These are phyloP conservation scores for Stictocephala bisonia DNA, from an alignment of 2,888 invertebrate species.

Conservation along the genomic window DNA sequence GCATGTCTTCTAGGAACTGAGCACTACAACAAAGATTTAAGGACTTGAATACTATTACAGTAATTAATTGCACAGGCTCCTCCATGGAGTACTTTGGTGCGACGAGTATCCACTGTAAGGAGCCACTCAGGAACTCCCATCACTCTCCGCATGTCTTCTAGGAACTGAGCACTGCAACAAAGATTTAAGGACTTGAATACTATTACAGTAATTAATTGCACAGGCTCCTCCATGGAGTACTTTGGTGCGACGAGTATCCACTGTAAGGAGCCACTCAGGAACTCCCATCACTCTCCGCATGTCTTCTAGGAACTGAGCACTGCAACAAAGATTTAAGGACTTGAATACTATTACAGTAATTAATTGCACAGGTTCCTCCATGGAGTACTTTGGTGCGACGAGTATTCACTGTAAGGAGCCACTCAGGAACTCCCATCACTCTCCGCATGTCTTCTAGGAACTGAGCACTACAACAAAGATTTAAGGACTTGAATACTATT, in stretches of 20 bases:
- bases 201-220: too few relatives aligned
- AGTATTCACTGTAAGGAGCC: conserved; percentile 89
- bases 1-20: conserved; percentile 84
- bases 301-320: too few relatives aligned
- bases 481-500: too few relatives aligned
- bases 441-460: conserved; percentile 84
- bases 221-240: too few relatives aligned
- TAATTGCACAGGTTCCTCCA: conserved; percentile 81
- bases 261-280: too few relatives aligned
- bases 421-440: conserved; percentile 88
- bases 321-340: too few relatives aligned
- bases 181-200: too few relatives aligned
- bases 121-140: conserved; percentile 93
- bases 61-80: too few relatives aligned
- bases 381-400: conserved; percentile 82
- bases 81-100: conserved; percentile 80
- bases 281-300: too few relatives aligned
- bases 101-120: conserved; percentile 84
- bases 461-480: conserved; percentile 73
- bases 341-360: too few relatives aligned
- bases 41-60: too few relatives aligned
- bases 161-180: conserved; percentile 78
- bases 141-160: conserved; percentile 81
- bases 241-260: too few relatives aligned
- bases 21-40: conserved; percentile 72